These are phyloP conservation scores for Merluccius polli DNA, from an alignment of 2,797 vertebrate genomes.

Conservation along the genomic window DNA sequence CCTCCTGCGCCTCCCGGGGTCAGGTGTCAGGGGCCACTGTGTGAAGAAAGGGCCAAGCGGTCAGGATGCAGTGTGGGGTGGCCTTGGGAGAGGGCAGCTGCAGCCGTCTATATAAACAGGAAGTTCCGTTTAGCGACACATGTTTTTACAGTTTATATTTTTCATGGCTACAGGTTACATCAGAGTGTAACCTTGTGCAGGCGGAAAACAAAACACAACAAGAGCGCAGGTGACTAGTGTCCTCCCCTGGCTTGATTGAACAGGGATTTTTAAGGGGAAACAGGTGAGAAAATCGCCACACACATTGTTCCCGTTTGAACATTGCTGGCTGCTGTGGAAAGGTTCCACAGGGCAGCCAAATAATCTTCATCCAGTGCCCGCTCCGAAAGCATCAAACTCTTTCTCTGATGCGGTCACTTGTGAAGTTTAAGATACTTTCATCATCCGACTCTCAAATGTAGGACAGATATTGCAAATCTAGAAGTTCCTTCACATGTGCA, in stretches of 20 bases:
- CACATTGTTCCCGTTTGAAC: not conserved
- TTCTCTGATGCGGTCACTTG: not conserved
- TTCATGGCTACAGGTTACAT: not conserved
- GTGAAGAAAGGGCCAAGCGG: slow-evolving; percentile 33
- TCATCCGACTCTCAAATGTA: not conserved
- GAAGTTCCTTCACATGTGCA: not conserved
- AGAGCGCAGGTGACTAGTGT: not conserved
- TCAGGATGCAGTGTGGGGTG: slow-evolving; percentile 48
- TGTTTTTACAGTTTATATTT: not conserved
- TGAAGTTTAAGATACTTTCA: not conserved
- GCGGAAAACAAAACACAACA: not conserved
- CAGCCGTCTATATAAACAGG: slow-evolving; percentile 64
- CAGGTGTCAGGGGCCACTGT: slow-evolving; percentile 40
- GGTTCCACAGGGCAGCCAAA: not conserved
- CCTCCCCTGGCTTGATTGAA: not conserved
- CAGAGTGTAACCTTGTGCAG: not conserved
- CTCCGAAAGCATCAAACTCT: not conserved
- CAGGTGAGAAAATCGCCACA: not conserved
- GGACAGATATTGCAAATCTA: not conserved
- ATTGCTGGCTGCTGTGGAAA: no score
- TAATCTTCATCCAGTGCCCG: not conserved
- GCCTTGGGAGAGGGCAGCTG: not conserved
- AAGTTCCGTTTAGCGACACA: slow-evolving; percentile 48
- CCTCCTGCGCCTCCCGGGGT: slow-evolving; percentile 27
- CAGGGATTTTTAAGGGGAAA: not conserved